These are phyloP conservation scores for Delichon dasypus DNA, from an alignment of 2,797 vertebrate genomes.

Conservation along the genomic window DNA sequence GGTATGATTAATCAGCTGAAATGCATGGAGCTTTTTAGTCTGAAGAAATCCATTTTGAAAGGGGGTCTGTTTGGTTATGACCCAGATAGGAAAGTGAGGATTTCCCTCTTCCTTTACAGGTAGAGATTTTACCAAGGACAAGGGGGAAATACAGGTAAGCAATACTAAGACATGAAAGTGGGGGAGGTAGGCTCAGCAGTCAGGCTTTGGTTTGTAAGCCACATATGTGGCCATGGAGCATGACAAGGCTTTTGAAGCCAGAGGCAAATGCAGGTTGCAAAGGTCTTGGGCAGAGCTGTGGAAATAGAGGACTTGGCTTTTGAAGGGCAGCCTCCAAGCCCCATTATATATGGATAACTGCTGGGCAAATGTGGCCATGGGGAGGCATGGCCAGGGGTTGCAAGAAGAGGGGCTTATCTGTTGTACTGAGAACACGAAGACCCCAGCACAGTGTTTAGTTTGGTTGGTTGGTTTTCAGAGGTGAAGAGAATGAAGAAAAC, in stretches of 20 bases:
- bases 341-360: fast-evolving
- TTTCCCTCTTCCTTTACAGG: neutral
- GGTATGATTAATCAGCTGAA: constrained; percentile 37
- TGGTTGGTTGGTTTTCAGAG: neutral
- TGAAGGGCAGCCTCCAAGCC: neutral
- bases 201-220: neutral
- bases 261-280: neutral
- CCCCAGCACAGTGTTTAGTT: neutral
- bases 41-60: constrained; percentile 57
- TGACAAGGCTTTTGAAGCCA: neutral
- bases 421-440: fast-evolving
- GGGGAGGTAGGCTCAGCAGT: neutral
- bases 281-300: neutral
- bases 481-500: neutral
- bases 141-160: neutral
- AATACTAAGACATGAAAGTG: neutral
- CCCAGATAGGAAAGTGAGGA: neutral
- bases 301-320: neutral
- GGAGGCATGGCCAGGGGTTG: fast-evolving
- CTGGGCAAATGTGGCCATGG: neutral
- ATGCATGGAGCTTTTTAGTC: constrained; percentile 21
- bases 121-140: neutral
- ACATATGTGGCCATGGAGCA: neutral
- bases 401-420: fast-evolving
- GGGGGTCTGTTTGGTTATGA: neutral